phyloP scores from a whole-genome alignment of 2,113 vertebrate genomes.

The Chrysemys picta region DNA sequence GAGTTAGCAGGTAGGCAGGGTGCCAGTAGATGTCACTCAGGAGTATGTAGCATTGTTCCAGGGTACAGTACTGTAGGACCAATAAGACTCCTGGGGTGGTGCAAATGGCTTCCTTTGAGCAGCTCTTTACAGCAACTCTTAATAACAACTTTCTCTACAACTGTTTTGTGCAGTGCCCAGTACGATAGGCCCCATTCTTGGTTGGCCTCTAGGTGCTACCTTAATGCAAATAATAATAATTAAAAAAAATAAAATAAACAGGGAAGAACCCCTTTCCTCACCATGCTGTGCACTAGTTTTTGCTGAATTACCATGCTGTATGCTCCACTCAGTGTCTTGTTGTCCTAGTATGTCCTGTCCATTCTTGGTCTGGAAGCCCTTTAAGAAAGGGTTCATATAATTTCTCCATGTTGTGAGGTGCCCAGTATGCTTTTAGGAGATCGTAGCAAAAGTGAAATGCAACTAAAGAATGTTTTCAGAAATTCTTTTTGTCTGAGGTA shows the following conservation, averaged over 20 bases:
- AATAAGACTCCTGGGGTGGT: background rate
- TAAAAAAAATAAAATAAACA: no score
- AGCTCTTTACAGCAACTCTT: background rate
- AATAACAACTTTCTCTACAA: background rate
- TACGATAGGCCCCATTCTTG: background rate
- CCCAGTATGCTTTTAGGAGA: background rate
- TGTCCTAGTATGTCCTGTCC: fast-evolving
- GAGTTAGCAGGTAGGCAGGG: slow-evolving; percentile 6
- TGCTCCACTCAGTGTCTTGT: background rate
- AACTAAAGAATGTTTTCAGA: background rate
- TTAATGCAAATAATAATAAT: background rate
- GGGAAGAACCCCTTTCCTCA: background rate
- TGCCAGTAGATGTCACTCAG: slow-evolving; percentile 70
- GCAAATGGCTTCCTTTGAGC: background rate
- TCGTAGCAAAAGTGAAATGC: background rate
- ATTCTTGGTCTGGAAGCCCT: background rate
- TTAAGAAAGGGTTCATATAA: background rate
- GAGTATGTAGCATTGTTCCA: background rate
- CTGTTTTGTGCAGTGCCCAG: background rate
- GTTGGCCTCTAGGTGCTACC: background rate
- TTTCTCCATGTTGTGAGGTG: background rate
- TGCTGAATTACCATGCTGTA: background rate
- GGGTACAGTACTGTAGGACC: background rate
- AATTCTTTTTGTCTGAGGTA: background rate
- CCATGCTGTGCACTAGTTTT: background rate